These are phyloP conservation scores for Mantis religiosa DNA, from an alignment of 2,888 invertebrate species.

Conservation along the genomic window DNA sequence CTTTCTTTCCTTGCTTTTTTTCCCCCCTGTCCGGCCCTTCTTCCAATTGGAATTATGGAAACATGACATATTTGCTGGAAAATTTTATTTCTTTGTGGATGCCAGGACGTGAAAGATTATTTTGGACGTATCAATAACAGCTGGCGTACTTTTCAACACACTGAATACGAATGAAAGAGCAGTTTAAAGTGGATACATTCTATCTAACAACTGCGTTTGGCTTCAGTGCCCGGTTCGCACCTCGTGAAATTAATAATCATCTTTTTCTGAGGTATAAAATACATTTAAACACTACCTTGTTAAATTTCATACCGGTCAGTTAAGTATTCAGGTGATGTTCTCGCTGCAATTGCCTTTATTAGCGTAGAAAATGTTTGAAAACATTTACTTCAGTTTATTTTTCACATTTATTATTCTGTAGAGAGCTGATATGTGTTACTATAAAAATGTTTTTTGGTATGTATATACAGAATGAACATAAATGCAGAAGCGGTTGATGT, in stretches of 20 bases:
- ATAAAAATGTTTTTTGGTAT: no score
- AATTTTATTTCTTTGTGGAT: background rate
- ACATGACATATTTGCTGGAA: background rate
- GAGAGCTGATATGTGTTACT: no score
- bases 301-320: no score
- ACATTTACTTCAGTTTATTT: no score
- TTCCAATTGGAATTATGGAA: slow-evolving; percentile 1
- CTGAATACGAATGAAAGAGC: background rate
- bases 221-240: background rate
- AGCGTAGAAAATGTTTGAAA: no score
- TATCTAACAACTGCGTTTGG: background rate
- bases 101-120: background rate
- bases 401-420: no score
- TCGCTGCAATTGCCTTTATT: no score
- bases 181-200: background rate
- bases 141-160: background rate
- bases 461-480: no score
- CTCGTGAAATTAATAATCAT: background rate
- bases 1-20: background rate
- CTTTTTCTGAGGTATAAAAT: no score
- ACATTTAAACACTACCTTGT: no score
- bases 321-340: no score
- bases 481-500: no score
- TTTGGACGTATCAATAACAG: background rate
- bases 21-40: background rate